Evolutionary conservation across 2,888 invertebrate species (phyloP).

Genomic region (Choreutis nemorana): DNA sequence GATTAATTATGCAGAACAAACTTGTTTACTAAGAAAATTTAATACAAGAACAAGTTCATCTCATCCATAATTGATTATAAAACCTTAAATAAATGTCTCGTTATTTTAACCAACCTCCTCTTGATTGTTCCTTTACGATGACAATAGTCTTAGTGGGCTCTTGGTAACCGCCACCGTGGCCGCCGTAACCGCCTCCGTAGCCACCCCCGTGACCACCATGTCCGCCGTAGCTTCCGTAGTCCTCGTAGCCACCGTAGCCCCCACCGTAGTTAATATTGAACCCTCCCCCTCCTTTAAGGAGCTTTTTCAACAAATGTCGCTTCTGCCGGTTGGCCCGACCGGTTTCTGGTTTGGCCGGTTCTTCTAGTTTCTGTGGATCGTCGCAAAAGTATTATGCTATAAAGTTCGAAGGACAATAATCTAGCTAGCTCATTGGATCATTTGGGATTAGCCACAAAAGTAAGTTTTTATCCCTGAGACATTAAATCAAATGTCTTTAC

Average conservation of each 20-base stretch:
- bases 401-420: too few species aligned
- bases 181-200: slow-evolving; percentile 9
- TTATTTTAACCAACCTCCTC: too few species aligned
- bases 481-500: too few species aligned
- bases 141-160: slow-evolving; percentile 28
- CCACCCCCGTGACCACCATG: slow-evolving; percentile 8
- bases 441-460: too few species aligned
- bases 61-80: too few species aligned
- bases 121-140: slow-evolving; percentile 11
- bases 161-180: slow-evolving; percentile 15
- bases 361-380: slow-evolving; percentile 50
- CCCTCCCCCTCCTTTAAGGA: slow-evolving; percentile 20
- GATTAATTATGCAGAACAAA: too few species aligned
- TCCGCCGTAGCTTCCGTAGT: slow-evolving; percentile 9
- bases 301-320: slow-evolving; percentile 25
- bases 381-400: too few species aligned
- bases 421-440: too few species aligned
- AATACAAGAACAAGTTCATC: too few species aligned
- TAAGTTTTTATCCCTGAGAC: too few species aligned
- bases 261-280: slow-evolving; percentile 16
- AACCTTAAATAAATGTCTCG: too few species aligned
- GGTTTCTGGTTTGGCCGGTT: slow-evolving; percentile 25
- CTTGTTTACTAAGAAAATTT: too few species aligned
- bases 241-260: slow-evolving; percentile 13
- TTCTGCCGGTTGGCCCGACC: slow-evolving; percentile 31